Percentiles rank a stretch among this genome's conserved stretches.
phyloP scores from a whole-genome alignment of 2,113 vertebrate species.

The Helogale parvula region DNA sequence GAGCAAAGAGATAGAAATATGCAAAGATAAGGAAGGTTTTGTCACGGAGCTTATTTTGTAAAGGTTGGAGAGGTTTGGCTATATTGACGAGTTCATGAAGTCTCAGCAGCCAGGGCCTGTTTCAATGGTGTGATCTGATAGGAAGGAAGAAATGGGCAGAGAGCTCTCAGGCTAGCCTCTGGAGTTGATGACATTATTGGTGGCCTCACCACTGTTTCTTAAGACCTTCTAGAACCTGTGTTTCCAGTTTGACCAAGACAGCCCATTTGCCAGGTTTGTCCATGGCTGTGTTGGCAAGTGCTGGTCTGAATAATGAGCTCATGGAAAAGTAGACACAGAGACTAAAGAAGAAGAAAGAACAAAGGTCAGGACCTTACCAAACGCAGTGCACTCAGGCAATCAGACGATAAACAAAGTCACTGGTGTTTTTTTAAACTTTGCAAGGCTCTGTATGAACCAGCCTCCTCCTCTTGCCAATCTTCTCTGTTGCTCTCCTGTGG shows the following conservation, averaged over 20 bases:
- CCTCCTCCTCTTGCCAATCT: not conserved
- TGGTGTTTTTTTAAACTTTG: not conserved
- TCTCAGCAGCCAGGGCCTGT: not conserved
- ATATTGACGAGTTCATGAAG: not conserved
- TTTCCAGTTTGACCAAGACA: constrained; percentile 61
- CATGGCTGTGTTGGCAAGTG: constrained; percentile 3
- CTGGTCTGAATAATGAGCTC: not conserved
- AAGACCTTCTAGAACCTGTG: constrained; percentile 47
- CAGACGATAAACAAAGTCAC: not conserved
- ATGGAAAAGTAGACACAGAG: constrained; percentile 12
- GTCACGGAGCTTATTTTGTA: not conserved
- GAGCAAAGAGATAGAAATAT: not conserved
- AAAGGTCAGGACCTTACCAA: constrained; percentile 25
- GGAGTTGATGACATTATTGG: not conserved
- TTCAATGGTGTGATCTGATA: constrained; percentile 15
- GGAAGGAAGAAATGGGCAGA: not conserved
- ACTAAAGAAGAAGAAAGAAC: not conserved
- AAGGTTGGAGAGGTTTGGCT: not conserved
- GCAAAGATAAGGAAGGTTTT: not conserved
- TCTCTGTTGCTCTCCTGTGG: not conserved
- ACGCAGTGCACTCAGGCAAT: not conserved
- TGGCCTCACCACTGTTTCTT: constrained; percentile 9
- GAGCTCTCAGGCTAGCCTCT: not conserved
- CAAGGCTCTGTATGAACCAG: not conserved
- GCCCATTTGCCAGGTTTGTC: constrained; percentile 12